Evolutionary conservation across 2,888 invertebrate genomes (phyloP), one percentile per base, ranked within the genome.

Genomic region (Troides aeacus): DNA sequence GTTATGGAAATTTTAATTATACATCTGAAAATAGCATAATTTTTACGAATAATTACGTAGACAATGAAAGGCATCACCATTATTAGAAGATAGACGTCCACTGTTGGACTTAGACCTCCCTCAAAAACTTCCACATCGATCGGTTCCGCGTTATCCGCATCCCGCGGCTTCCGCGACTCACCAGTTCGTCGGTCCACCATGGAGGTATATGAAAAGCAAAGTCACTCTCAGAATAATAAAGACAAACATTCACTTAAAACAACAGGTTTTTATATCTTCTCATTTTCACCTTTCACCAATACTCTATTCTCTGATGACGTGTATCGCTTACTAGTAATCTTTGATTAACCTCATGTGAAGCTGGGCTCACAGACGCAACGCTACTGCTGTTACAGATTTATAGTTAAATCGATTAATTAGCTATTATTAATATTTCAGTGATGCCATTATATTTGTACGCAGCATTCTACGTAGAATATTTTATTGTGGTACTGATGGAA

Each of bases 401-500:
- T 53, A 53, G n/a, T n/a, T 5, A n/a, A 58, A 58, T 23, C 10
- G 3, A 23, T 0, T 23, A 58, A 58, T 58, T 23, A 23, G 6
- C n/a, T 10, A 58, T 58, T 12, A 30, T 23, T 23, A 58, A n/a
- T 30, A 18, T 64, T 64, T 64, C 21, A 64, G 64, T 58, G 58
- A 15, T 8, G 42, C 8, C 58, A n/a, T 10, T 42, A 24, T 64
- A 58, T 10, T 58, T 39, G 15, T 64, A 64, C 36, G 58, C 23
- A 17, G 64, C 64, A 12, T 64, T 64, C 24, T 64, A 64, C 39
- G 17, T 64, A 7, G 58, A 64, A 24, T 64, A 64, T 18, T 58
- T 64, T 23, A 58, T 64, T 23, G 58, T 64, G n/a, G 42, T 64
- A n/a, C 58, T 64, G 18, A 17, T 64, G 58, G 64, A 58, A 30